Evolutionary conservation across 37 sponge, comb jelly and placozoan genomes (phyloP), one percentile per base, ranked within the genome.

Genomic region (Cliona cf. orientalis): DNA sequence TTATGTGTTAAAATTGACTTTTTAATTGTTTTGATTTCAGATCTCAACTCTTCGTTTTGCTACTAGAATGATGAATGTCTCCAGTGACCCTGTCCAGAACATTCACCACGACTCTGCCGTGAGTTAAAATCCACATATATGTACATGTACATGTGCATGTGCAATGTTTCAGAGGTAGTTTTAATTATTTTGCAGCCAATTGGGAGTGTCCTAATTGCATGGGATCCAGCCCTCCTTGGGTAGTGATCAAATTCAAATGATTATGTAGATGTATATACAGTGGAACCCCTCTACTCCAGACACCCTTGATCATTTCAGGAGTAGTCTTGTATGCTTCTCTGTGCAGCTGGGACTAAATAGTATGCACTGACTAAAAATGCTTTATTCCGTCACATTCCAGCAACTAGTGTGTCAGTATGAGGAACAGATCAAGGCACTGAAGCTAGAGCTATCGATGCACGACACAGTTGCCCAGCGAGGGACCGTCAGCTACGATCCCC

Each of bases 371-470:
- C 46, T 42, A 42, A 5, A 14, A 11, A 70, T 23, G 17, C 25
- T n/a, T 4, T 44, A 43, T 43, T n/a, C n/a, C n/a, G n/a, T n/a
- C 21, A 25, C 44, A 19, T 3, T 25, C 3, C 72, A 94, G 97
- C 71, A 84, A 49, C 64, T 98, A 69, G 62, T 94, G 38, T 77
- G 85, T 60, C 76, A 98, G 60, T 89, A 98, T 76, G 97, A 98
- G 80, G 63, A 83, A 60, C 97, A 98, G 70, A 96, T 98, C 42
- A 83, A 79, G 76, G 25, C 80, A 1, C 80, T 98, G 79, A 91
- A 78, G 69, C 87, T 87, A 77, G 99, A 98, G 53, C 86, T 98
- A 62, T 91, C 91, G 14, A 95, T 97, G 96, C 96, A 97, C 46
- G 82, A 95, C 67, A 89, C 90, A 22, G 4, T 58, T 70, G 89